Base-by-base conservation (phyloP, 2,888 invertebrate genomes). In the Lamellibrachia satsuma region DNA sequence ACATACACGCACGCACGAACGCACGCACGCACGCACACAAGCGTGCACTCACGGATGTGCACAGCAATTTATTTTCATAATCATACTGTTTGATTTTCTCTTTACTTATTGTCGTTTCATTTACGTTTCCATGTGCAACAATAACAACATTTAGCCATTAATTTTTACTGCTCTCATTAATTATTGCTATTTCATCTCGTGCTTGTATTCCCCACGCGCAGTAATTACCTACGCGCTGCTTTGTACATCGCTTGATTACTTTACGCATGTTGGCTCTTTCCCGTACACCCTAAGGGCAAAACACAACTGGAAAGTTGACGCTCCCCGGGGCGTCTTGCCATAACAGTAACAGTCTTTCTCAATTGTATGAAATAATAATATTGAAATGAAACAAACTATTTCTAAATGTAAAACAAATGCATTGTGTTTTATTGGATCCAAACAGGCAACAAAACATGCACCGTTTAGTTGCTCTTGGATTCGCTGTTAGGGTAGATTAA, bases 161-260 rank as follows among this genome's bases (percentile, higher is more conserved):
- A 22, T 75, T 2, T 75, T 75, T 75, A 75, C 75, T 75, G 75
- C 75, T 11, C 75, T 75, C 75, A 75, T 75, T 75, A 75, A 75
- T 75, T 75, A 75, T 75, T 75, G 75, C 75, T 75, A 75, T 75
- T 75, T 75, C 75, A 75, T 75, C 75, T 75, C 75, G 75, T 75
- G 15, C 15, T 75, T 22, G 15, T 75, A 75, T 75, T 75, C 75
- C 75, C 75, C n/a, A 22, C 22, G 75, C n/a, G 75, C 6, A 15
- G 6, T 22, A 22, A n/a, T 75, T 75, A 75, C 75, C 22, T 22
- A 15, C 75, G 75, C 15, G 75, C 6, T 15, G 75, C 75, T 75
- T 75, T 75, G 75, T 22, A 75, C 75, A 22, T 57, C 75, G n/a
- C 15, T 1, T 75, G n/a, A 75, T 22, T 75, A 22, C 22, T 75